These are phyloP conservation scores for Guaruba guarouba DNA, from an alignment of 2,113 vertebrate species.

Conservation along the genomic window DNA sequence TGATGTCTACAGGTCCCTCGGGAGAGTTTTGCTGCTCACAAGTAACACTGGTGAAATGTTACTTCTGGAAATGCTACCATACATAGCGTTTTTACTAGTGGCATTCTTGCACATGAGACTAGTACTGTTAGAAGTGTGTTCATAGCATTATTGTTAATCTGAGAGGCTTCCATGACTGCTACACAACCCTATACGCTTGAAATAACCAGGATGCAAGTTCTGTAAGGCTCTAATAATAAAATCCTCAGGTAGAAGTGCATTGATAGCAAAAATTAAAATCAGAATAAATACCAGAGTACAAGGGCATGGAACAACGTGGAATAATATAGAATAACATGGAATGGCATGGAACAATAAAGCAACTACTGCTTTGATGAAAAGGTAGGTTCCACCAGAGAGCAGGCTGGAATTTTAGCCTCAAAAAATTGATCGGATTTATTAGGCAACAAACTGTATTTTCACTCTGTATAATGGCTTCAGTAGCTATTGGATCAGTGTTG, in stretches of 20 bases:
- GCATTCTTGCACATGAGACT: not conserved
- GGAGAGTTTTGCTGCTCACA: not conserved
- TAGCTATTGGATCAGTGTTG: not conserved
- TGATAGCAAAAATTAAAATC: not conserved
- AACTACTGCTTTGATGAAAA: not conserved
- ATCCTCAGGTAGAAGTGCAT: not conserved
- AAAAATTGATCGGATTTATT: not conserved
- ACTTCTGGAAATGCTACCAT: not conserved
- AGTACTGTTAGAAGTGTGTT: not conserved
- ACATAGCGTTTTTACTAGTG: fast-evolving
- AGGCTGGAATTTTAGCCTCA: not conserved
- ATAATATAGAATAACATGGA: not conserved
- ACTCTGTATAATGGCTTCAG: not conserved
- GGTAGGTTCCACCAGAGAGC: not conserved
- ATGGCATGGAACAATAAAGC: not conserved
- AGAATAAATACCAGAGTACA: not conserved
- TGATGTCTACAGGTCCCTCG: not conserved
- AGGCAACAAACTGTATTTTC: not conserved
- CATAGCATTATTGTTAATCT: not conserved
- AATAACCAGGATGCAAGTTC: not conserved
- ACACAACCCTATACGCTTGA: not conserved
- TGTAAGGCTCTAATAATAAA: not conserved
- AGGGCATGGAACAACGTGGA: not conserved
- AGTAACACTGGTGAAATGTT: not conserved
- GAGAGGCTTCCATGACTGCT: not conserved